phyloP scores from a whole-genome alignment of 35 echinoderm and acorn worm species.

The Ophioderma brevispina region DNA sequence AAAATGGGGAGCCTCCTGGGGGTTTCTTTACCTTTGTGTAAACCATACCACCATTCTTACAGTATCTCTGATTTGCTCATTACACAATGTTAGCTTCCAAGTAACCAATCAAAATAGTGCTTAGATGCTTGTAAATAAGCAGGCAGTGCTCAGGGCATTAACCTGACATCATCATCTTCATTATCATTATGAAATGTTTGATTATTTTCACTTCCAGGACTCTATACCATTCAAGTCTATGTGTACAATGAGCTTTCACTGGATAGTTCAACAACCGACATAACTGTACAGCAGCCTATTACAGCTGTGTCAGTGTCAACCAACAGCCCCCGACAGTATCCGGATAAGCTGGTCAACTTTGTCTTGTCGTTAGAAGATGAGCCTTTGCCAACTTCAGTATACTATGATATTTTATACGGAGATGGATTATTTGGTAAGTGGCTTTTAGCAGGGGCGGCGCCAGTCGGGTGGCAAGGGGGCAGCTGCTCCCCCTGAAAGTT shows the following conservation, averaged over 20 bases:
- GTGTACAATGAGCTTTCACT: slow-evolving; percentile 7
- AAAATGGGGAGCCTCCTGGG: too few species aligned
- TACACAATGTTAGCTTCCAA: too few species aligned
- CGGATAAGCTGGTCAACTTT: background rate
- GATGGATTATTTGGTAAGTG: background rate
- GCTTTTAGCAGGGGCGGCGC: background rate
- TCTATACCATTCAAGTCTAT: background rate
- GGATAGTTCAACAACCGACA: background rate
- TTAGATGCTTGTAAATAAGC: too few species aligned
- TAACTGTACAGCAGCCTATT: background rate
- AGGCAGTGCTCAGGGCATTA: too few species aligned
- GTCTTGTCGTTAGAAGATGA: background rate
- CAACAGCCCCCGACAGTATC: background rate
- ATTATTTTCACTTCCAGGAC: background rate
- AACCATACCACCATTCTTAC: too few species aligned
- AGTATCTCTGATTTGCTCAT: too few species aligned
- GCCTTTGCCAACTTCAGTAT: background rate
- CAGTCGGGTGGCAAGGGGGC: background rate
- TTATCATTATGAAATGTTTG: too few species aligned
- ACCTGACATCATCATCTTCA: too few species aligned
- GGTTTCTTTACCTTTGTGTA: too few species aligned
- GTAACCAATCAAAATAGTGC: too few species aligned
- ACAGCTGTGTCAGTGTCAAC: background rate
- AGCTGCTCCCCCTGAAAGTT: too few species aligned
- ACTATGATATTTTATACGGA: background rate